phyloP scores from a whole-genome alignment of 1,140 invertebrate species.

The Nephila pilipes region DNA sequence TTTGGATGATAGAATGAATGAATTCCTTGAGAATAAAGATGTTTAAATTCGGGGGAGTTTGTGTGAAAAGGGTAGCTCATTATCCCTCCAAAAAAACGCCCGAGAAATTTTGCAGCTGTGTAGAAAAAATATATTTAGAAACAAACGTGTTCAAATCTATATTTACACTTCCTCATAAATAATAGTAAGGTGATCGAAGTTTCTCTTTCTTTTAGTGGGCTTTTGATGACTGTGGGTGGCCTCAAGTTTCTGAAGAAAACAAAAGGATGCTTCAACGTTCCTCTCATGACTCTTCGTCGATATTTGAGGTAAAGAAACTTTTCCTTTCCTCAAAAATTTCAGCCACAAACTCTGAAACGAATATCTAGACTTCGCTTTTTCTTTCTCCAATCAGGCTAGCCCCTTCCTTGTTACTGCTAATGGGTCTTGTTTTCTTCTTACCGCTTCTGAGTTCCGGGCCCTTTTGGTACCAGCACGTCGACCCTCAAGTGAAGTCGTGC shows the following conservation, averaged over 20 bases:
- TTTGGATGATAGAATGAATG: too few species aligned
- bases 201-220: conserved; percentile 66
- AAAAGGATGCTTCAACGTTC: conserved; percentile 39
- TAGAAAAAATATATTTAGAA: too few species aligned
- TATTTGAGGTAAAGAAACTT: conserved; percentile 21
- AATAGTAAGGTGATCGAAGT: neutral
- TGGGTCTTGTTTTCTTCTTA: conserved; percentile 74
- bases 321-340: neutral
- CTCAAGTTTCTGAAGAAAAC: conserved; percentile 63
- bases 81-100: too few species aligned
- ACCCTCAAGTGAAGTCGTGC: conserved; percentile 74
- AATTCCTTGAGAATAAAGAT: too few species aligned
- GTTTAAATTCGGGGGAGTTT: too few species aligned
- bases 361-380: neutral
- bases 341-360: too few species aligned
- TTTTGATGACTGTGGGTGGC: conserved; percentile 59
- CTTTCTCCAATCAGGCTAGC: conserved; percentile 66
- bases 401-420: conserved; percentile 64
- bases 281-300: conserved; percentile 30
- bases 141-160: too few species aligned
- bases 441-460: conserved; percentile 75
- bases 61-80: too few species aligned
- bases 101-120: too few species aligned
- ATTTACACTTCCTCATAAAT: too few species aligned
- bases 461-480: conserved; percentile 73